Percentiles rank a stretch among this genome's conserved stretches.
phyloP scores from a whole-genome alignment of 2,113 vertebrate genomes.

The Heliornis fulica region DNA sequence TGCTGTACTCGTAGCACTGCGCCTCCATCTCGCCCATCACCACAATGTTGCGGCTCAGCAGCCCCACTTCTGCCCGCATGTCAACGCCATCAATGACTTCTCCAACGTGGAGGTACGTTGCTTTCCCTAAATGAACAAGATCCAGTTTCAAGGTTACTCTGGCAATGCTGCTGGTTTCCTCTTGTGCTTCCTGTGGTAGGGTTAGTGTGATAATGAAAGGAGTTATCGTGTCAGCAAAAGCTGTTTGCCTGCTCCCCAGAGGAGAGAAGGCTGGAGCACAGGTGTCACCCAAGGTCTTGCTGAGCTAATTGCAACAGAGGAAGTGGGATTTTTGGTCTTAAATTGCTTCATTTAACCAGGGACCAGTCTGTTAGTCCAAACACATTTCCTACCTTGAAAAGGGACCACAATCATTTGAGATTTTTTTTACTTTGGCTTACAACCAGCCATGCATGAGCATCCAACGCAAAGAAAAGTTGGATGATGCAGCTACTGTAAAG shows the following conservation, averaged over 20 bases:
- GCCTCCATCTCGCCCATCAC: slow-evolving; percentile 86
- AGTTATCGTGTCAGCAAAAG: neutral
- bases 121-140: slow-evolving; percentile 78
- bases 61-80: slow-evolving; percentile 94
- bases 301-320: neutral
- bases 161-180: neutral
- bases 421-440: neutral
- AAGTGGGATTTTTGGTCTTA: neutral
- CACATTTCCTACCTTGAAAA: neutral
- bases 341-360: neutral
- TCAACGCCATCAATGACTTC: slow-evolving; percentile 88
- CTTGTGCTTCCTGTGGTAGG: neutral
- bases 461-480: neutral
- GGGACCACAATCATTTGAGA: neutral
- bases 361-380: neutral
- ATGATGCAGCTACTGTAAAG: neutral
- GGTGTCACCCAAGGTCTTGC: neutral
- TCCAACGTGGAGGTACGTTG: slow-evolving; percentile 84
- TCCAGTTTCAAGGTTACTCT: neutral
- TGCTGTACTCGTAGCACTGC: slow-evolving; percentile 82
- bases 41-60: slow-evolving; percentile 86
- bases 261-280: neutral
- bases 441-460: neutral
- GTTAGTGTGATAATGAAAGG: neutral
- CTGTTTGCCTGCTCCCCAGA: neutral